A percentile compares a stretch with the other conserved stretches of the same genome.
Evolutionary conservation across 2,797 vertebrate genomes (phyloP).

Genomic region (Pogonophryne albipinna): DNA sequence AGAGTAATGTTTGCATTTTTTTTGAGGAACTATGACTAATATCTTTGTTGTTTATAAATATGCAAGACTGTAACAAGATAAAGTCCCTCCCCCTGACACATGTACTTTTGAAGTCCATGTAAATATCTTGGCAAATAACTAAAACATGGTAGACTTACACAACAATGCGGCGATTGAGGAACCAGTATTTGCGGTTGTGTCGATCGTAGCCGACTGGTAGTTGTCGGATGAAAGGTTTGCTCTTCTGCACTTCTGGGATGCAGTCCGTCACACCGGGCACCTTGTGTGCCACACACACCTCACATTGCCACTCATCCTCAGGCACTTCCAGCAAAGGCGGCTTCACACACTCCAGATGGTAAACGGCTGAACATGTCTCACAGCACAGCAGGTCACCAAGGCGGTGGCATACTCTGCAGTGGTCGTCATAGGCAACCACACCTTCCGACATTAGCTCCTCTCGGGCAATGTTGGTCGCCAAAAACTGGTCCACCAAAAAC

Average conservation of each 20-base stretch:
- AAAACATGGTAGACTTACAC: constrained; percentile 87
- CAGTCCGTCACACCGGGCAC: constrained; percentile 95
- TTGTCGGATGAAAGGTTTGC: constrained; percentile 93
- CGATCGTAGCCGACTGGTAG: constrained; percentile 94
- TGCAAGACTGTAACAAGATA: neutral
- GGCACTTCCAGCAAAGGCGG: constrained; percentile 96
- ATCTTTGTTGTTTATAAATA: neutral
- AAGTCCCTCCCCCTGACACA: neutral
- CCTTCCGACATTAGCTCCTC: constrained; percentile 98
- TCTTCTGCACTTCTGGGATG: constrained; percentile 95
- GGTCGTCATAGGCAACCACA: constrained; percentile 96
- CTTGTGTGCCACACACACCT: constrained; percentile 96
- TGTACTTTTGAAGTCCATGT: neutral
- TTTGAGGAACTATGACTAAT: no score
- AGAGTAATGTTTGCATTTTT: no score
- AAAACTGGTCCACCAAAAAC: constrained; percentile 97
- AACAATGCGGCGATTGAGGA: constrained; percentile 93
- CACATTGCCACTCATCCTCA: constrained; percentile 98
- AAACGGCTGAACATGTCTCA: constrained; percentile 97
- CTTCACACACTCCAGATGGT: constrained; percentile 97
- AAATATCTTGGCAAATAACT: neutral
- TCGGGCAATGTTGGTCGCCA: constrained; percentile 95
- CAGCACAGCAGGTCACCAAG: constrained; percentile 97
- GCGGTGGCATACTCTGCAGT: constrained; percentile 96
- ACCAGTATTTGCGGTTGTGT: constrained; percentile 95